A percentile compares a stretch with the other conserved stretches of the same genome.
These are phyloP conservation scores for Iguana delicatissima DNA, from an alignment of 2,797 vertebrate species.

Conservation along the genomic window DNA sequence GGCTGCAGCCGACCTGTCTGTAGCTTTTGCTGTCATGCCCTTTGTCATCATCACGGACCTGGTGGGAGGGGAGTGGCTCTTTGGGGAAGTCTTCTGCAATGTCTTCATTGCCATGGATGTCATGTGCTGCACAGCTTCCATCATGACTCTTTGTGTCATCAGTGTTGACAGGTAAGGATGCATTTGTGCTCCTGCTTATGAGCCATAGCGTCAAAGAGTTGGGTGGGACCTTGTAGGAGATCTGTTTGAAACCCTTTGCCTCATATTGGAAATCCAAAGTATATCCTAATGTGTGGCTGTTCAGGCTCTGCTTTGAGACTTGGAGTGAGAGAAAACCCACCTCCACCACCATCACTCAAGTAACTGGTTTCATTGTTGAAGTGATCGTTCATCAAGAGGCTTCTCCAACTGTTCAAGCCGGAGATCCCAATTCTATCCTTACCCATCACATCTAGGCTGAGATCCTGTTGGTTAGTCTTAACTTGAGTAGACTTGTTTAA, in stretches of 20 bases:
- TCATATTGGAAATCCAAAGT: no score
- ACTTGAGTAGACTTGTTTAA: no score
- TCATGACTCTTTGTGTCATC: conserved; percentile 83
- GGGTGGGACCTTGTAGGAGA: background rate
- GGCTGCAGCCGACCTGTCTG: conserved; percentile 77
- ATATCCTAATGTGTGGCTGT: no score
- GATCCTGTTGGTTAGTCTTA: no score
- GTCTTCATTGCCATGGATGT: conserved; percentile 83
- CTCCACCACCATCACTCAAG: background rate
- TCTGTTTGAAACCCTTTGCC: no score
- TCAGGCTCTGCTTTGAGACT: background rate
- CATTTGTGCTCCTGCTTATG: accelerated
- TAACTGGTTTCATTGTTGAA: background rate
- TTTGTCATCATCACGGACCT: conserved; percentile 81
- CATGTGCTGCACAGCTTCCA: conserved; percentile 81
- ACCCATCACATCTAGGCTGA: background rate
- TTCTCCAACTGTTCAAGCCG: no score
- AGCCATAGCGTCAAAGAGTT: no score
- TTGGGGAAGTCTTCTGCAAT: conserved; percentile 82
- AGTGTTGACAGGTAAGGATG: conserved; percentile 80
- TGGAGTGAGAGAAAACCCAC: background rate
- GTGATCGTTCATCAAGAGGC: background rate
- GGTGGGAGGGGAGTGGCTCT: conserved; percentile 81
- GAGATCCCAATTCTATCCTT: background rate
- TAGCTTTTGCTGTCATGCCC: conserved; percentile 80